Base-by-base conservation (phyloP, 2,797 vertebrate species). In the Stomatorhinus walkeri region DNA sequence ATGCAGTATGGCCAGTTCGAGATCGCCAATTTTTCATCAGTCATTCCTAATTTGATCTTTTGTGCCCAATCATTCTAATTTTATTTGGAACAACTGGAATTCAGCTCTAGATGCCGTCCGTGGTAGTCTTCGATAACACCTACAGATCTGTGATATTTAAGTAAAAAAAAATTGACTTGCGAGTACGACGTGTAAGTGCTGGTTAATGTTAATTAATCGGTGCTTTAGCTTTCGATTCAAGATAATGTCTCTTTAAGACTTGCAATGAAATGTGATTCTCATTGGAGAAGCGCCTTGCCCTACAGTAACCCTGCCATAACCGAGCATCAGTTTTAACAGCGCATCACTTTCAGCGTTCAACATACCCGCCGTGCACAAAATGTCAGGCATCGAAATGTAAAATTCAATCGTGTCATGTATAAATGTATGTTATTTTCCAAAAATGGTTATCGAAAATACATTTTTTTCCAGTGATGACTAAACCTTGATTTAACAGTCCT, bases 161-260 rank as follows among this genome's bases (percentile, higher is more conserved):
- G 12, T 43, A 3, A 6, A 14, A 40, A 79, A 24, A 43, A 14
- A 68, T 12, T 6, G 14, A 76, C 4, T 40, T 79, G 36, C 81
- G 40, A 14, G 46, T 49, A 19, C 19, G 8, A 10, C 48, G 40
- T 49, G 46, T 22, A 84, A 3, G 19, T 46, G 72, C 72, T 22
- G 43, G 43, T 43, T 46, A 22, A 83, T 43, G 79, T 40, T 48
- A 36, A 79, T 36, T 79, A 79, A 61, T 61, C 59, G 59, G 36
- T 43, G 32, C 1, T 36, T 4, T 19, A 7, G 40, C 83, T 85
- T 24, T 24, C 7, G 16, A 51, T 48, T 10, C 22, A 43, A 19
- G 89, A 51, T 36, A 89, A 84, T 95, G 91, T 93, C 8, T 92
- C 94, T 96, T 95, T 95, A 95, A 96, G 94, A 92, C 91, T 89